Conservation (phyloP, 2,113 vertebrate species). For the Centropristis striata region DNA sequence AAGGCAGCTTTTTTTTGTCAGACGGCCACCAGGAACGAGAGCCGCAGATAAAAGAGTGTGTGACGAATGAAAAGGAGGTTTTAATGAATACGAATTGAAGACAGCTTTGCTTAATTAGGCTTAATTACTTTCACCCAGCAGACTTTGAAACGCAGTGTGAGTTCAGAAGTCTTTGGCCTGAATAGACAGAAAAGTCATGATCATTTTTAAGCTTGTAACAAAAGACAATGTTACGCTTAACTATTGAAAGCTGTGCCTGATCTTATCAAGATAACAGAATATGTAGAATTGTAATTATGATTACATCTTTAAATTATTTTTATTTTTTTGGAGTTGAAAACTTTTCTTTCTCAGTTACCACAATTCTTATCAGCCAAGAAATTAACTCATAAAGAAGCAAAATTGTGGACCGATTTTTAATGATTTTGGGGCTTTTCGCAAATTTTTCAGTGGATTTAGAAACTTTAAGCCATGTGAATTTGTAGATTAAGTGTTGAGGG, state of each 20-base stretch:
- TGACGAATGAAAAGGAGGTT: slow-evolving; percentile 19
- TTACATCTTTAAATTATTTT: not conserved
- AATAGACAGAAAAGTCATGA: not conserved
- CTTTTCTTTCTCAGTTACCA: not conserved
- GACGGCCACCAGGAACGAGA: too few species aligned
- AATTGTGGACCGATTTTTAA: not conserved
- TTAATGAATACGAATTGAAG: slow-evolving; percentile 64
- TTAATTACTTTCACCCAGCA: slow-evolving; percentile 65
- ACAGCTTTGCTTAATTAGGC: slow-evolving; percentile 69
- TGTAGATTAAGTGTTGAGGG: not conserved
- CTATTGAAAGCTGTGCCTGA: not conserved
- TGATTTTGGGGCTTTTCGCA: not conserved
- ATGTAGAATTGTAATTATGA: not conserved
- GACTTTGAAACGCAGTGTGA: slow-evolving; percentile 32
- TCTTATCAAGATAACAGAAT: not conserved
- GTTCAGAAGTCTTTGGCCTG: not conserved
- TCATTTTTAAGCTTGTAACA: not conserved
- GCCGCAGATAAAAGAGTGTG: not conserved
- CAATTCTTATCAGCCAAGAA: not conserved
- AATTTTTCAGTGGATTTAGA: not conserved
- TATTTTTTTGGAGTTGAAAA: not conserved
- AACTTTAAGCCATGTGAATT: not conserved
- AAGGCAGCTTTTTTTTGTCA: not conserved
- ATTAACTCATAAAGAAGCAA: not conserved
- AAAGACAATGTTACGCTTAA: not conserved